phyloP scores from a whole-genome alignment of 1,140 invertebrate species.

The Panagrolaimus sp. region DNA sequence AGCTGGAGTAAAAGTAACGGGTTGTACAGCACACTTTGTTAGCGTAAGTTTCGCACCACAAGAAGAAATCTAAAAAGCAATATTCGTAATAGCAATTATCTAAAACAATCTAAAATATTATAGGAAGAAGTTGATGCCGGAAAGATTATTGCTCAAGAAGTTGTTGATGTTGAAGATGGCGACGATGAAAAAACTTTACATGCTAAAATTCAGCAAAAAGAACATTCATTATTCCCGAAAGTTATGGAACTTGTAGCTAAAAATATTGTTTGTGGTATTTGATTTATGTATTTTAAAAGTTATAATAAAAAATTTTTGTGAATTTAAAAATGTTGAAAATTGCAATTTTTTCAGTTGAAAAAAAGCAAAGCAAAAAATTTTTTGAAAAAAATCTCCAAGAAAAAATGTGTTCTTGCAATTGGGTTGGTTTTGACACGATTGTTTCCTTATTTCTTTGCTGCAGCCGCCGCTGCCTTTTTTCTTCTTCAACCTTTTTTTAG shows the following conservation, averaged over 20 bases:
- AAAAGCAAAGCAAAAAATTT: not conserved
- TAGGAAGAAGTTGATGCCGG: conserved; percentile 90
- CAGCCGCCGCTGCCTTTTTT: no score
- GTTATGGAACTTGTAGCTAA: conserved; percentile 75
- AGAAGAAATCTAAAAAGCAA: no score
- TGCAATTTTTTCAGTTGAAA: not conserved
- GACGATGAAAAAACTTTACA: conserved; percentile 74
- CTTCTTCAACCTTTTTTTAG: no score
- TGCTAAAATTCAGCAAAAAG: conserved; percentile 75
- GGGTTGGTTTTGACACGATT: not conserved
- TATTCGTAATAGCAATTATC: not conserved
- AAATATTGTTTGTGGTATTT: not conserved
- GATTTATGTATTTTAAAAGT: no score
- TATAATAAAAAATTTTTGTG: no score
- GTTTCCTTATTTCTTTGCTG: no score
- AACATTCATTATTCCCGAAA: conserved; percentile 77
- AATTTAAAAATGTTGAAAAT: not conserved
- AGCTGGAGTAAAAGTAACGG: conserved; percentile 74
- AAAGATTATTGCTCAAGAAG: conserved; percentile 80
- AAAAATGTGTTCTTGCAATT: not conserved
- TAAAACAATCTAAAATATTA: conserved; percentile 28
- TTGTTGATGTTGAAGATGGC: conserved; percentile 69
- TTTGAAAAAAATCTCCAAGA: not conserved
- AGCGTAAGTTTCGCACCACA: conserved; percentile 72
- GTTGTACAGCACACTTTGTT: conserved; percentile 92